A percentile compares a stretch with the other conserved stretches of the same genome.
Conservation (phyloP, 2,888 invertebrate species). For the Drosophila limbata region DNA sequence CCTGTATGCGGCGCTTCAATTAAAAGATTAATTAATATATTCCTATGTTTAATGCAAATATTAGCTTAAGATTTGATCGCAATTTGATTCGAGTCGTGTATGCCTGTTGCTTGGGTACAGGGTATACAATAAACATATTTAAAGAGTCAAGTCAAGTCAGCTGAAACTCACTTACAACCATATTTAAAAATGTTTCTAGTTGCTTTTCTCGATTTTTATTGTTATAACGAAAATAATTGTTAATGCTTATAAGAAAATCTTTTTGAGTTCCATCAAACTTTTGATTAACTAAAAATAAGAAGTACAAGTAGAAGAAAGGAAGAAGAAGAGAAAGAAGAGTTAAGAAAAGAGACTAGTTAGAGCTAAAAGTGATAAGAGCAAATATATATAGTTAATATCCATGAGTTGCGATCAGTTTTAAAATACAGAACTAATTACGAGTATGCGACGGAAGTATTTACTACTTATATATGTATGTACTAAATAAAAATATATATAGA, state of each 20-base stretch:
- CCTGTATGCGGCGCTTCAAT: slow-evolving; percentile 12
- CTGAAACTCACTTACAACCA: too few species aligned
- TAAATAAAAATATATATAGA: too few species aligned
- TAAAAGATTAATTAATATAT: slow-evolving; percentile 6
- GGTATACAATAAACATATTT: not conserved
- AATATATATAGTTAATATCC: slow-evolving; percentile 15
- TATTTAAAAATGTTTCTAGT: slow-evolving; percentile 17
- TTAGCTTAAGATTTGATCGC: not conserved
- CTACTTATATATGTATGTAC: not conserved
- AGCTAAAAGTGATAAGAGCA: slow-evolving; percentile 41
- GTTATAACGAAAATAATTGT: slow-evolving; percentile 7
- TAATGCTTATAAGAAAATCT: slow-evolving; percentile 1
- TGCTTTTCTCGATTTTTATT: slow-evolving; percentile 7
- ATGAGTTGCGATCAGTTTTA: slow-evolving; percentile 5
- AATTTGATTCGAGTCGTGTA: slow-evolving; percentile 4
- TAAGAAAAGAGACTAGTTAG: slow-evolving; percentile 15
- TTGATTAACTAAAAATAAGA: slow-evolving; percentile 38
- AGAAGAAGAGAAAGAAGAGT: not conserved
- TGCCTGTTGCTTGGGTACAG: slow-evolving; percentile 13
- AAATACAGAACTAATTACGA: slow-evolving; percentile 7
- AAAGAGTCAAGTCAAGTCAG: too few species aligned
- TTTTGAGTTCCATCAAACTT: slow-evolving; percentile 24
- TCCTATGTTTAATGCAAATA: slow-evolving; percentile 1
- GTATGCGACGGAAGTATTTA: not conserved
- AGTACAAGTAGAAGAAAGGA: not conserved